phyloP scores from a whole-genome alignment of 2,113 vertebrate species.

The Calonectris borealis region DNA sequence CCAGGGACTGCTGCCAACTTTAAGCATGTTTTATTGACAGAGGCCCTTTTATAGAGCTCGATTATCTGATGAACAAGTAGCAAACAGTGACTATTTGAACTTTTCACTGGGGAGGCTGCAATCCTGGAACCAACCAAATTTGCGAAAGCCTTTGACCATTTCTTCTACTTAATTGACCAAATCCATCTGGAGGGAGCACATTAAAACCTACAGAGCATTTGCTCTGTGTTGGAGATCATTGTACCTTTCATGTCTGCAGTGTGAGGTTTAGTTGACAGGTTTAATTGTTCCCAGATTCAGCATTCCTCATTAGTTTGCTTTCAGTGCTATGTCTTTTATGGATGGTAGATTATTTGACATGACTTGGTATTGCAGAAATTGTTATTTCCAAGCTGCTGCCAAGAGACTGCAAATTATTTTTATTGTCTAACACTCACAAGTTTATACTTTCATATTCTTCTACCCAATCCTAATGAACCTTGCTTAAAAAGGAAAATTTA shows the following conservation, averaged over 20 bases:
- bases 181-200: background rate
- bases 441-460: slow-evolving; percentile 41
- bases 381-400: slow-evolving; percentile 41
- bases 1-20: background rate
- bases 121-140: background rate
- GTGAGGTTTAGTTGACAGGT: background rate
- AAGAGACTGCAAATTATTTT: slow-evolving; percentile 34
- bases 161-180: slow-evolving; percentile 9
- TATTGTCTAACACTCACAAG: slow-evolving; percentile 3
- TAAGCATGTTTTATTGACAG: background rate
- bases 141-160: slow-evolving; percentile 6
- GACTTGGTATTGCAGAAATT: slow-evolving; percentile 19
- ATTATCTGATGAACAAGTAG: background rate
- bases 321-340: slow-evolving; percentile 25
- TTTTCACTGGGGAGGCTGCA: background rate
- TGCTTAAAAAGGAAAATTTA: slow-evolving; percentile 33
- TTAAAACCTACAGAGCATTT: background rate
- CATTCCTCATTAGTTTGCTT: slow-evolving; percentile 35
- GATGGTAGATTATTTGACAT: slow-evolving; percentile 49
- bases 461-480: slow-evolving; percentile 27
- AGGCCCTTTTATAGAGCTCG: background rate
- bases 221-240: background rate
- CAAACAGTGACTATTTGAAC: background rate
- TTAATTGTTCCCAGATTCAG: slow-evolving; percentile 29
- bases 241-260: slow-evolving; percentile 3